Conservation (phyloP, 2,888 invertebrate species). For the Gymnoscelis rufifasciata region DNA sequence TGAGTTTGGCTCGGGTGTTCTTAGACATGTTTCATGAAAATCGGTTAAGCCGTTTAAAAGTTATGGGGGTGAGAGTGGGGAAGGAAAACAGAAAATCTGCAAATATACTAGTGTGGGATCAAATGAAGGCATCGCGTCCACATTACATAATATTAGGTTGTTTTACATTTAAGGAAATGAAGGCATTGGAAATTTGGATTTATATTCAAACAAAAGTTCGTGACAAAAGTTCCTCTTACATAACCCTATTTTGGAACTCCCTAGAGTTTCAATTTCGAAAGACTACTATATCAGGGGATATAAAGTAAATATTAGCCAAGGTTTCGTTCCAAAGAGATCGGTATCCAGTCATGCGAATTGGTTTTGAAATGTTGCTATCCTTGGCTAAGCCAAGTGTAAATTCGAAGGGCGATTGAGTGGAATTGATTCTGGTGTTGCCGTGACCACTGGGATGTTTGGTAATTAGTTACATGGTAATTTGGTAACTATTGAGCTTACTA, state of each 20-base stretch:
- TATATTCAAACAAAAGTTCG: too few relatives aligned
- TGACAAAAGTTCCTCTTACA: background rate
- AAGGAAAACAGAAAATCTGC: too few relatives aligned
- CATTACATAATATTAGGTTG: too few relatives aligned
- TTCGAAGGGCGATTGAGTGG: conserved; percentile 17
- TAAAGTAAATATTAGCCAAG: conserved; percentile 16
- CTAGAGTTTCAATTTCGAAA: conserved; percentile 3
- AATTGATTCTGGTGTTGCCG: conserved; percentile 15
- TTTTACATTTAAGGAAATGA: too few relatives aligned
- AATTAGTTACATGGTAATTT: conserved; percentile 7
- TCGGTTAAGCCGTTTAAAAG: too few relatives aligned
- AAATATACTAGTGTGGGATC: too few relatives aligned
- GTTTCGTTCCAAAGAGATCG: conserved; percentile 18
- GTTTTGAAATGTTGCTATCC: conserved; percentile 24
- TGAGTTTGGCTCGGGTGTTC: too few relatives aligned
- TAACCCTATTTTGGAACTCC: conserved; percentile 5
- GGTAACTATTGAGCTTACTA: background rate
- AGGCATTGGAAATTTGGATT: too few relatives aligned
- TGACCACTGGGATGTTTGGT: conserved; percentile 4
- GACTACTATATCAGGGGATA: conserved; percentile 2
- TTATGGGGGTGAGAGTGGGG: too few relatives aligned
- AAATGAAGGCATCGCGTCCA: too few relatives aligned
- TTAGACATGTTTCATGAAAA: too few relatives aligned
- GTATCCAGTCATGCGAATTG: conserved; percentile 20
- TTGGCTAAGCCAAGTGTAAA: conserved; percentile 23